A percentile compares a stretch with the other conserved stretches of the same genome.
phyloP scores from a whole-genome alignment of 2,113 vertebrate species.

The Strigops habroptila region DNA sequence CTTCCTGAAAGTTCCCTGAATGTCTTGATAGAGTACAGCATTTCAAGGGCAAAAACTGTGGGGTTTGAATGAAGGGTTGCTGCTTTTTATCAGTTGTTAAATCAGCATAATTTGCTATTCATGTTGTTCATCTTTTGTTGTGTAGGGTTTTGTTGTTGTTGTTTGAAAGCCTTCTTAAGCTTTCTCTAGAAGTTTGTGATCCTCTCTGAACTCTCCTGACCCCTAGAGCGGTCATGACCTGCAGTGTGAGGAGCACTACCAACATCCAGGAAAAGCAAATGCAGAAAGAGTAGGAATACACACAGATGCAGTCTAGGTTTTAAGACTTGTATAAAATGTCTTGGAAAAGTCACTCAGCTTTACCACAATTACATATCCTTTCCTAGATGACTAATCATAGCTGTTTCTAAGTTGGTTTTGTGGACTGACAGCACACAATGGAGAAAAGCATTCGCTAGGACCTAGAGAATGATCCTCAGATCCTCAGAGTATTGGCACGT shows the following conservation, averaged over 20 bases:
- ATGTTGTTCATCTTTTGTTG: not conserved
- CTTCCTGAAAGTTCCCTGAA: not conserved
- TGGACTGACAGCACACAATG: not conserved
- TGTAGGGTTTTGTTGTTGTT: no score
- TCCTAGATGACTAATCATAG: not conserved
- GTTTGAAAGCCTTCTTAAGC: not conserved
- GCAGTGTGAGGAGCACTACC: not conserved
- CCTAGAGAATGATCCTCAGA: fast-evolving
- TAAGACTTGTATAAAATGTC: not conserved
- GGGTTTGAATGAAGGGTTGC: not conserved
- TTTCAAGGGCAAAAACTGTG: not conserved
- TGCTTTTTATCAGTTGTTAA: not conserved
- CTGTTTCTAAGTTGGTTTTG: not conserved
- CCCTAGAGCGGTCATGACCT: not conserved
- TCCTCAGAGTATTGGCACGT: not conserved
- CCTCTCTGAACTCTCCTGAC: not conserved
- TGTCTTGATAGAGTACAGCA: not conserved
- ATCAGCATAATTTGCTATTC: not conserved
- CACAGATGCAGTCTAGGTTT: not conserved
- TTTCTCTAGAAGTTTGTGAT: not conserved
- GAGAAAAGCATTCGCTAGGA: not conserved
- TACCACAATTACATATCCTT: not conserved
- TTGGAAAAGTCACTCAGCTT: not conserved
- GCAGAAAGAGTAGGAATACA: not conserved
- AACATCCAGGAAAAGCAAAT: not conserved